Conservation (phyloP, 1,140 invertebrate genomes). For the Zaprionus camerounensis region DNA sequence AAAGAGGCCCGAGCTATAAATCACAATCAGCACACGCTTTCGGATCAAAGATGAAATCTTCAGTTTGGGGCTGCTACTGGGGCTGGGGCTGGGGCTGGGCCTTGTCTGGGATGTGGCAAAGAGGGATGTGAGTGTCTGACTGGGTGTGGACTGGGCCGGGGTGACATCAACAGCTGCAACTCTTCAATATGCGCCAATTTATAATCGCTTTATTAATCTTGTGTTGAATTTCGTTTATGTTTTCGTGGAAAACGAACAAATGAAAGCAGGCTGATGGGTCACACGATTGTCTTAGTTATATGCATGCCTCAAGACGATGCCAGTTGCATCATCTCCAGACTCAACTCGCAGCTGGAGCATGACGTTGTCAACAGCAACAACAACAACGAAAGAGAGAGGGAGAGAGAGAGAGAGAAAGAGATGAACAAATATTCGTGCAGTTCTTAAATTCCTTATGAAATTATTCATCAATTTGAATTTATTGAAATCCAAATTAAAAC, state of each 20-base stretch:
- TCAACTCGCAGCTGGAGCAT: constrained; percentile 40
- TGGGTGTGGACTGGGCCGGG: constrained; percentile 30
- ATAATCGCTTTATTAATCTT: constrained; percentile 50
- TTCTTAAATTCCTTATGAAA: constrained; percentile 30
- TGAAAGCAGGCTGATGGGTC: constrained; percentile 18
- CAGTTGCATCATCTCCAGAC: constrained; percentile 43
- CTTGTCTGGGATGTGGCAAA: constrained; percentile 2
- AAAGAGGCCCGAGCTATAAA: constrained; percentile 1
- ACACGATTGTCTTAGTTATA: not conserved
- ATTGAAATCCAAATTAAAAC: constrained; percentile 28
- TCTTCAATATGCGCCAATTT: constrained; percentile 53
- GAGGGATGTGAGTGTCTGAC: too few relatives aligned
- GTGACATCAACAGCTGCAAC: constrained; percentile 54
- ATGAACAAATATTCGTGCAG: constrained; percentile 14
- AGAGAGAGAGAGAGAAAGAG: constrained; percentile 6
- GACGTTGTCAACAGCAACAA: constrained; percentile 34
- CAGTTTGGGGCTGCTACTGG: not conserved
- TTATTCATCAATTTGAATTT: constrained; percentile 52
- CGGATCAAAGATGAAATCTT: not conserved
- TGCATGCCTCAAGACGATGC: not conserved
- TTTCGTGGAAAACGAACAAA: constrained; percentile 72
- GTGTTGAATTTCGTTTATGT: constrained; percentile 13
- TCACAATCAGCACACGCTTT: constrained; percentile 19
- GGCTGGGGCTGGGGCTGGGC: not conserved
- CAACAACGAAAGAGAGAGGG: not conserved